Evolutionary conservation across 2,113 vertebrate species (phyloP).

Genomic region (Halichoeres trimaculatus): DNA sequence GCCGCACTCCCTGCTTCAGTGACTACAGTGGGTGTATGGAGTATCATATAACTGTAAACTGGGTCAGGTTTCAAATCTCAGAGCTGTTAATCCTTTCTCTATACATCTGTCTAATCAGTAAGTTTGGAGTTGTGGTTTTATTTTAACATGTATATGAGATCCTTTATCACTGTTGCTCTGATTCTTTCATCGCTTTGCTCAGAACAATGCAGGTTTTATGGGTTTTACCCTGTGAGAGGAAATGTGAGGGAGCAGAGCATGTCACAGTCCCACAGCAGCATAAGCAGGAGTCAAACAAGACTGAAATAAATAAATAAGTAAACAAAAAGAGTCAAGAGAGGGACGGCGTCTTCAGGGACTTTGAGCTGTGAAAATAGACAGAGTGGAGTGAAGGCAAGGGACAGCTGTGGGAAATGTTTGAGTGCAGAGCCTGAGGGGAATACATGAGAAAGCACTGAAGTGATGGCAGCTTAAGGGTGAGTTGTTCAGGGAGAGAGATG

Average conservation of each 20-base stretch:
- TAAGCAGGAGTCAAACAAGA: slow-evolving; percentile 21
- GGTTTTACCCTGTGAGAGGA: slow-evolving; percentile 26
- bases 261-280: slow-evolving; percentile 25
- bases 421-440: slow-evolving; percentile 33
- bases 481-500: slow-evolving; percentile 23
- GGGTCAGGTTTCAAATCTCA: slow-evolving; percentile 16
- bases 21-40: background rate
- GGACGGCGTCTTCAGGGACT: slow-evolving; percentile 19
- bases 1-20: background rate
- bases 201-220: background rate
- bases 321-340: slow-evolving; percentile 20
- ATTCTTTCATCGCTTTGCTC: slow-evolving; percentile 19
- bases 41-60: slow-evolving; percentile 3
- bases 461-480: slow-evolving; percentile 17
- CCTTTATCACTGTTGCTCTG: background rate
- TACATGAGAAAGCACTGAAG: slow-evolving; percentile 48
- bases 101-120: too few species aligned
- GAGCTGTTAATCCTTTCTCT: slow-evolving; percentile 17
- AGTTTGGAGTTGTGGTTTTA: slow-evolving; percentile 5
- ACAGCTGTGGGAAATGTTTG: slow-evolving; percentile 64
- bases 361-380: slow-evolving; percentile 41
- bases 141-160: slow-evolving; percentile 11
- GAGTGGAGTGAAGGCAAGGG: slow-evolving; percentile 25
- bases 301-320: background rate
- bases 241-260: slow-evolving; percentile 13